phyloP scores from a whole-genome alignment of 1,140 invertebrate species.

The Drosophila ogumai region DNA sequence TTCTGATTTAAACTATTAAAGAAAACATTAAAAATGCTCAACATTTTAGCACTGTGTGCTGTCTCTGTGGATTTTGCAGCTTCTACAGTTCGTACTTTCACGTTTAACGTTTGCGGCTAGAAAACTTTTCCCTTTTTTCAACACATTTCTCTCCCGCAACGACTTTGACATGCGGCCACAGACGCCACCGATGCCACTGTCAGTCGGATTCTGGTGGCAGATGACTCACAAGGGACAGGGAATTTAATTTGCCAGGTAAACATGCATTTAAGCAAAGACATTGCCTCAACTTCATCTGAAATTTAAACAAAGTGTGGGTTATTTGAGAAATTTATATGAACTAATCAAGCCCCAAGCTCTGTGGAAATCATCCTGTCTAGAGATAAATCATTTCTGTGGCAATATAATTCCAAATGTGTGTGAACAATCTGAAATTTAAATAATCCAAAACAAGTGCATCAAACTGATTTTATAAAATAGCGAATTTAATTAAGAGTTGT shows the following conservation, averaged over 20 bases:
- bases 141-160: constrained; percentile 41
- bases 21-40: background rate
- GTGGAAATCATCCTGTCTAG: no score
- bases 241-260: constrained; percentile 47
- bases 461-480: constrained; percentile 2
- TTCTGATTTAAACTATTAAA: background rate
- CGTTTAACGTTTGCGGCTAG: constrained; percentile 57
- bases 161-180: constrained; percentile 72
- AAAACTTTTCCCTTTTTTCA: constrained; percentile 71
- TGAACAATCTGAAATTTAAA: background rate
- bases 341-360: background rate
- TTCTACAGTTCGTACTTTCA: constrained; percentile 20
- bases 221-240: constrained; percentile 57
- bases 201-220: constrained; percentile 73
- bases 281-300: background rate
- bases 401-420: background rate
- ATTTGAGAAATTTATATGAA: background rate
- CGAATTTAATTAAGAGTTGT: constrained; percentile 7
- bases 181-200: constrained; percentile 47
- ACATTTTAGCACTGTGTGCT: background rate
- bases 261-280: constrained; percentile 14
- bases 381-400: background rate
- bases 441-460: background rate
- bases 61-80: constrained; percentile 15
- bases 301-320: constrained; percentile 1